Percentiles rank a stretch among this genome's conserved stretches.
phyloP scores from a whole-genome alignment of 1,140 invertebrate species.

The Leptopilina clavipes region DNA sequence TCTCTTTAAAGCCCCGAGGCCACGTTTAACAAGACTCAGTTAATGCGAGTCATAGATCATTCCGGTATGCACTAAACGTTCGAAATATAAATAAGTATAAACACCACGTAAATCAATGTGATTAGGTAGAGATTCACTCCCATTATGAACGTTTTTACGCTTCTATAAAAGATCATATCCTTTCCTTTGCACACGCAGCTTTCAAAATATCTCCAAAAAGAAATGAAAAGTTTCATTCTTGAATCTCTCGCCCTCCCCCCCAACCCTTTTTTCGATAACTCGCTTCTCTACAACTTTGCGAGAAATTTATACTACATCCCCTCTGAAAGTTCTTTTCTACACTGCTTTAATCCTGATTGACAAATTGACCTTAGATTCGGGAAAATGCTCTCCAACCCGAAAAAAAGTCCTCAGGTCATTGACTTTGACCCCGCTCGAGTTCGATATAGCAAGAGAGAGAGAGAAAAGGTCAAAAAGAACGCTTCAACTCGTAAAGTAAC shows the following conservation, averaged over 20 bases:
- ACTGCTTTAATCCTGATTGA: constrained; percentile 32
- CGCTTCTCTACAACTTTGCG: background rate
- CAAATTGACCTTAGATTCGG: constrained; percentile 36
- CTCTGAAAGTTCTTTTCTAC: background rate
- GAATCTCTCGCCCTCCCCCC: background rate
- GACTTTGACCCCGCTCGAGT: constrained; percentile 40
- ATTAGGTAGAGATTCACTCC: constrained; percentile 61
- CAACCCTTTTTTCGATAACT: background rate
- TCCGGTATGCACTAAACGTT: constrained; percentile 70
- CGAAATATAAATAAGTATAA: constrained; percentile 73
- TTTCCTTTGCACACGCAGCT: background rate
- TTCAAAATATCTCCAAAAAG: constrained; percentile 34
- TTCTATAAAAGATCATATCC: constrained; percentile 37
- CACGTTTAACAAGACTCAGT: constrained; percentile 73
- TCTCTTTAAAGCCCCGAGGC: constrained; percentile 60
- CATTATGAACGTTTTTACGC: constrained; percentile 58
- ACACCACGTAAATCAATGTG: constrained; percentile 72
- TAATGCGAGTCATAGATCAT: constrained; percentile 74
- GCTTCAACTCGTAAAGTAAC: constrained; percentile 38
- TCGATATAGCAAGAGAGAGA: background rate
- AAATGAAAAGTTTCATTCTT: constrained; percentile 12
- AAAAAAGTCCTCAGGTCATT: constrained; percentile 24
- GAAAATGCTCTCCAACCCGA: background rate
- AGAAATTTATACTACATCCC: constrained; percentile 1
- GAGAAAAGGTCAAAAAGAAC: constrained; percentile 46